phyloP scores from a whole-genome alignment of 1,140 invertebrate genomes.

The Scaptomyza hsui region DNA sequence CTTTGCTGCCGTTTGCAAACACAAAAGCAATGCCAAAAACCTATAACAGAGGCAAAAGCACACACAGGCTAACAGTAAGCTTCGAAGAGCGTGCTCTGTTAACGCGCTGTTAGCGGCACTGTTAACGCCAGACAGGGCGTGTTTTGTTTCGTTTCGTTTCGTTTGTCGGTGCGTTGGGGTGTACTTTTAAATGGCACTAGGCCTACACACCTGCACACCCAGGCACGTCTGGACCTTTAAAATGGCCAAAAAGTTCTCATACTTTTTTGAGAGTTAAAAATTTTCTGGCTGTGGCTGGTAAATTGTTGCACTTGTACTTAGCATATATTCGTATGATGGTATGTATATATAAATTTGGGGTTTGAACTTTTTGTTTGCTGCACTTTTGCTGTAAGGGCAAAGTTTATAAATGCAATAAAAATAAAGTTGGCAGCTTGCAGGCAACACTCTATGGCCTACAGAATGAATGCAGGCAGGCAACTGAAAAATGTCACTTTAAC shows the following conservation, averaged over 20 bases:
- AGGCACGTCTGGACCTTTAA: slow-evolving; percentile 43
- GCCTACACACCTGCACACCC: slow-evolving; percentile 32
- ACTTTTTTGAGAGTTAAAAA: slow-evolving; percentile 1
- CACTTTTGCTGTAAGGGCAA: slow-evolving; percentile 61
- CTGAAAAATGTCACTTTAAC: slow-evolving; percentile 2
- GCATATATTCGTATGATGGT: slow-evolving; percentile 14
- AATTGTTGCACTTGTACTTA: slow-evolving; percentile 67
- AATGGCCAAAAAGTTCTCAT: slow-evolving; percentile 52
- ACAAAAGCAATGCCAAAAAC: slow-evolving; percentile 48
- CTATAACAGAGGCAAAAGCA: slow-evolving; percentile 12
- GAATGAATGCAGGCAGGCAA: slow-evolving; percentile 48
- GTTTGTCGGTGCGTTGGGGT: slow-evolving; percentile 7
- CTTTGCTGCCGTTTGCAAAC: slow-evolving; percentile 55
- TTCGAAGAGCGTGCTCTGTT: slow-evolving; percentile 51
- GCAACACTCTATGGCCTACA: slow-evolving; percentile 23
- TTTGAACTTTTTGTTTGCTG: slow-evolving; percentile 56
- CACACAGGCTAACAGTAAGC: slow-evolving; percentile 48
- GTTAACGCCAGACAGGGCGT: slow-evolving; percentile 21
- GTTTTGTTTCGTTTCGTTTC: slow-evolving; percentile 1
- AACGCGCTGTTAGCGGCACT: slow-evolving; percentile 20
- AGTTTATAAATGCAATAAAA: slow-evolving; percentile 80
- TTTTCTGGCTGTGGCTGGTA: slow-evolving; percentile 17
- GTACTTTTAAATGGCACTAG: slow-evolving; percentile 24
- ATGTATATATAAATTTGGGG: slow-evolving; percentile 63
- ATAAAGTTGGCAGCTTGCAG: slow-evolving; percentile 67